Base-by-base conservation (phyloP, 2,888 invertebrate species). In the Julus scanicus region DNA sequence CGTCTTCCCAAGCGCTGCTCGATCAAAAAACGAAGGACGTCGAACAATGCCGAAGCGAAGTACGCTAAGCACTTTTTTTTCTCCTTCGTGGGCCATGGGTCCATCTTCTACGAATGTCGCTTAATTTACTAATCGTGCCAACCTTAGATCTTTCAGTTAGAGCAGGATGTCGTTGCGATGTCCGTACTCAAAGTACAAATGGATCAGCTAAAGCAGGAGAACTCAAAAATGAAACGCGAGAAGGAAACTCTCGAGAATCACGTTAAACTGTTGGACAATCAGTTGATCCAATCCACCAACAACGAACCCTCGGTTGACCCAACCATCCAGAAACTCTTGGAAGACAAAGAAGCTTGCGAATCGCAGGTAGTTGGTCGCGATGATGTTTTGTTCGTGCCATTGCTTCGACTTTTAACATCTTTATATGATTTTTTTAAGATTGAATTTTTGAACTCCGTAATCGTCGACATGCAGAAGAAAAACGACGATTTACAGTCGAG, bases 381-480 rank as follows among this genome's bases (percentile, higher is more conserved):
- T 15, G 11, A 11, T 6, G 8, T 2, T 80, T 80, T 80, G 80
- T n/a, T n/a, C n/a, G n/a, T n/a, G n/a, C n/a, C n/a, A n/a, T n/a
- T n/a, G n/a, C n/a, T n/a, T n/a, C n/a, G n/a, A n/a, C n/a, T n/a
- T n/a, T n/a, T n/a, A n/a, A n/a, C n/a, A n/a, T n/a, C n/a, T n/a
- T n/a, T n/a, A n/a, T n/a, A n/a, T n/a, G n/a, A n/a, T n/a, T n/a
- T n/a, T n/a, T 84, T 84, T 84, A 8, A 93, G 92, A 91, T 93
- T 40, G 95, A 96, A 90, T 99, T 99, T 93, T 94, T 99, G 49
- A 98, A 99, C 93, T 97, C 98, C 11, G 98, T 99, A 90, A 99
- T 99, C 91, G 97, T 97, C 48, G 98, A 98, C 91, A 96, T 98
- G 95, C 97, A 98, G 92, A 95, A 95, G 90, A 98, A 98, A 92